Evolutionary conservation across 2,888 invertebrate species (phyloP).

Genomic region (Ennomos fuscantarius): DNA sequence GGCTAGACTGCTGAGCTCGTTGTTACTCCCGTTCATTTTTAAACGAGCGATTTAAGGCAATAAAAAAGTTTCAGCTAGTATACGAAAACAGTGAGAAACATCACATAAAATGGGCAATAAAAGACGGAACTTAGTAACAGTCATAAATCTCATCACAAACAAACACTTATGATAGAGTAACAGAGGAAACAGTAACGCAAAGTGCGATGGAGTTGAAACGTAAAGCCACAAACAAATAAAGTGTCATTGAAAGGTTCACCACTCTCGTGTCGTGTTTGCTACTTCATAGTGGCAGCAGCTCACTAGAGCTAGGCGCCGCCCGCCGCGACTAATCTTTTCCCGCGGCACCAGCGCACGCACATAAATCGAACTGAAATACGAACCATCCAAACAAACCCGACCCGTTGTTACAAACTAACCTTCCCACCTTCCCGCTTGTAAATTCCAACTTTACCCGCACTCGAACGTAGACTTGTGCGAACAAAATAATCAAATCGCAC

Average conservation of each 20-base stretch:
- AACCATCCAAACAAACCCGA: slow-evolving; percentile 62
- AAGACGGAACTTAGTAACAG: slow-evolving; percentile 22
- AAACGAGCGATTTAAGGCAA: slow-evolving; percentile 69
- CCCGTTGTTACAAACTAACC: slow-evolving; percentile 62
- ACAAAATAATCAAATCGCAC: slow-evolving; percentile 62
- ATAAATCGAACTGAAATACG: slow-evolving; percentile 79
- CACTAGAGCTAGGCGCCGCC: slow-evolving; percentile 17
- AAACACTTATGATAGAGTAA: slow-evolving; percentile 26
- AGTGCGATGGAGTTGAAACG: slow-evolving; percentile 30
- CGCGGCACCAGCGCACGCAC: slow-evolving; percentile 80
- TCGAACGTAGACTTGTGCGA: slow-evolving; percentile 46
- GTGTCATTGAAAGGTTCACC: slow-evolving; percentile 35
- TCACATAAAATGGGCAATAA: slow-evolving; percentile 29
- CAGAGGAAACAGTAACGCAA: slow-evolving; percentile 34
- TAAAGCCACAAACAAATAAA: slow-evolving; percentile 37
- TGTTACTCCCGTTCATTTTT: slow-evolving; percentile 68
- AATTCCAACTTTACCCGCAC: slow-evolving; percentile 62
- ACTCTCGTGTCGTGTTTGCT: slow-evolving; percentile 41
- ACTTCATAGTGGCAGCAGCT: slow-evolving; percentile 33
- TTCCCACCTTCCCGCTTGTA: slow-evolving; percentile 65
- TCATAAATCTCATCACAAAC: slow-evolving; percentile 29
- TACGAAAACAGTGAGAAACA: slow-evolving; percentile 22
- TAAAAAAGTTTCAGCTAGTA: slow-evolving; percentile 26
- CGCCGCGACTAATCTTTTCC: slow-evolving; percentile 76
- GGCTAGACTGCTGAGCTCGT: slow-evolving; percentile 60